Evolutionary conservation across 2,113 vertebrate species (phyloP).

Genomic region (Fulmarus glacialis): DNA sequence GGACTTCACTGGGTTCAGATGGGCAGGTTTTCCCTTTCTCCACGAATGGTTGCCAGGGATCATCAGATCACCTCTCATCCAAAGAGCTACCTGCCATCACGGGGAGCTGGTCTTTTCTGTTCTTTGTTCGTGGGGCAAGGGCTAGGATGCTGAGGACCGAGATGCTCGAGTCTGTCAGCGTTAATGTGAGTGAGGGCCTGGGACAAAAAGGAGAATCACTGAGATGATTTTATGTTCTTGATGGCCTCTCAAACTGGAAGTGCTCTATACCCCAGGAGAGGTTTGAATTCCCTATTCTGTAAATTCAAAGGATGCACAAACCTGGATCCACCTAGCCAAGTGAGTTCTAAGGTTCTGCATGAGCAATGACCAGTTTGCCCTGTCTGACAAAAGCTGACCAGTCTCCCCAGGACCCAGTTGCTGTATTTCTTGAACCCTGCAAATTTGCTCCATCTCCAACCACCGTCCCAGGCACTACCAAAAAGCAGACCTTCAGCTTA

Average conservation of each 20-base stretch:
- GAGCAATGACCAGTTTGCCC: not conserved
- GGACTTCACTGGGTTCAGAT: not conserved
- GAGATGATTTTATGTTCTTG: not conserved
- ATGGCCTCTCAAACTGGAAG: not conserved
- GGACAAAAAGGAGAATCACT: not conserved
- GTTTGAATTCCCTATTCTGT: not conserved
- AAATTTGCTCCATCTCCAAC: not conserved
- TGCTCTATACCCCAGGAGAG: not conserved
- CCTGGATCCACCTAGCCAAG: not conserved
- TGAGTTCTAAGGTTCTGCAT: not conserved
- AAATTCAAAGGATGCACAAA: not conserved
- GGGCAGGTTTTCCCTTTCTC: not conserved
- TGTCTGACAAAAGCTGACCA: not conserved
- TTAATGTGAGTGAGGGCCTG: not conserved
- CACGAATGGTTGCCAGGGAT: not conserved
- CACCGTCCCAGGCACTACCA: not conserved
- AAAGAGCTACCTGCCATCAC: not conserved
- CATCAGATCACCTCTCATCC: fast-evolving
- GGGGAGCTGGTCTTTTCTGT: not conserved
- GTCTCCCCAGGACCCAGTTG: not conserved
- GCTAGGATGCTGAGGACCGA: not conserved
- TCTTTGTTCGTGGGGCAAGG: not conserved
- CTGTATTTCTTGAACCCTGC: not conserved
- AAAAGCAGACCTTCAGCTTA: not conserved
- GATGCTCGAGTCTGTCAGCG: not conserved